Evolutionary conservation across 2,797 vertebrate species (phyloP).

Genomic region (Acipenser oxyrinchus): DNA sequence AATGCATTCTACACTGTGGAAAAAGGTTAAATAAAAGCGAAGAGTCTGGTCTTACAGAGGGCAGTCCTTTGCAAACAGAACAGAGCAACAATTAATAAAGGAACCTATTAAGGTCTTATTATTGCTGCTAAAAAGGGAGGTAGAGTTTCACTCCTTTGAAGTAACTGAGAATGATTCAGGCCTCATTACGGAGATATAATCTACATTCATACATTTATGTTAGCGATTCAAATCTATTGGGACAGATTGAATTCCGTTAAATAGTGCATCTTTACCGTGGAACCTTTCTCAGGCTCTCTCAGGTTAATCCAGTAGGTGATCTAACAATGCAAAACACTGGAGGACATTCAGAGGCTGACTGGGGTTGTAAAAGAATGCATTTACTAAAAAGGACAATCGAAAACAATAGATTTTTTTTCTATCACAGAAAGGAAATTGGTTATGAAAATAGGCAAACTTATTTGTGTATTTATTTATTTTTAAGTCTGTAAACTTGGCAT

Average conservation of each 20-base stretch:
- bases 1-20: too few species aligned
- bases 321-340: slow-evolving; percentile 68
- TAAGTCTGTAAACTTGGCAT: too few species aligned
- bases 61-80: slow-evolving; percentile 59
- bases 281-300: slow-evolving; percentile 82
- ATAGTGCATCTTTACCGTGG: slow-evolving; percentile 79
- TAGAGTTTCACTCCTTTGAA: slow-evolving; percentile 86
- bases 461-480: too few species aligned
- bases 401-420: too few species aligned
- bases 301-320: slow-evolving; percentile 67
- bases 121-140: slow-evolving; percentile 74
- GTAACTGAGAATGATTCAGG: slow-evolving; percentile 85
- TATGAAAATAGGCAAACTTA: too few species aligned
- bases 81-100: slow-evolving; percentile 79
- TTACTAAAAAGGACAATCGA: slow-evolving; percentile 44
- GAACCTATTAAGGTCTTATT: slow-evolving; percentile 73
- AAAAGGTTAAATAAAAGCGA: too few species aligned
- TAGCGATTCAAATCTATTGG: slow-evolving; percentile 86
- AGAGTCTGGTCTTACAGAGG: slow-evolving; percentile 35
- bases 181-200: slow-evolving; percentile 89
- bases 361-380: slow-evolving; percentile 68
- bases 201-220: slow-evolving; percentile 88
- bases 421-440: too few species aligned
- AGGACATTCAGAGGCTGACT: slow-evolving; percentile 68
- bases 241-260: slow-evolving; percentile 88